Evolutionary conservation across 2,797 vertebrate species (phyloP), one percentile per base, ranked within the genome.

Genomic region (Anguilla megastoma): DNA sequence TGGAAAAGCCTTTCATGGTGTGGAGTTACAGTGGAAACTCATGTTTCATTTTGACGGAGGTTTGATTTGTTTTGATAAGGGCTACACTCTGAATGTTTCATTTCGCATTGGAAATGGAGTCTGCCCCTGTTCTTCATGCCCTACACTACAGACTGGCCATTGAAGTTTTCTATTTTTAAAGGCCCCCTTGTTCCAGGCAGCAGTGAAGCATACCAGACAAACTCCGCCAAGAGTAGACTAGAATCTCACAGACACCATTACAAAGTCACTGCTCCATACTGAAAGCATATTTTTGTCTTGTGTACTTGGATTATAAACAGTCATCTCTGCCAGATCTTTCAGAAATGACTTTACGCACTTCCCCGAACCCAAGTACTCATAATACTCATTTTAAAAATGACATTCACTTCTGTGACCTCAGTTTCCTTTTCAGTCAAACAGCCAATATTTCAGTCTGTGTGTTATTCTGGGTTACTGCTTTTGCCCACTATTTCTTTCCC

Each of bases 111-210:
- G 27, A 33, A 76, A 71, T 41, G 33, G 9, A 79, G 36, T 79
- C 74, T 79, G 74, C 4, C 74, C 16, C 10, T 12, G 14, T 79
- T 79, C 30, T 79, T 58, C 16, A 74, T 27, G 30, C 30, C 30
- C 6, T 12, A 79, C 30, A 41, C 12, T 41, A 76, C 71, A 76
- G 3, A 3, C n/a, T 3, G 14, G 45, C 21, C 48, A 8, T 84
- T 50, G 41, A 79, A 79, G 30, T 80, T 41, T 80, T 80, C 45
- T 80, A 41, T 80, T 80, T 84, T 52, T 84, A 84, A 50, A 52
- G 48, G 45, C 45, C 30, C 24, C n/a, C 6, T 84, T 52, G 21
- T 84, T 84, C 50, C 36, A 3, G n/a, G 21, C 41, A n/a, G 80
- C 80, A 84, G 48, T 84, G 82, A 84, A 54, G 9, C 21, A 8